Base-by-base conservation (phyloP, 2,888 invertebrate genomes). In the Candidula unifasciata region DNA sequence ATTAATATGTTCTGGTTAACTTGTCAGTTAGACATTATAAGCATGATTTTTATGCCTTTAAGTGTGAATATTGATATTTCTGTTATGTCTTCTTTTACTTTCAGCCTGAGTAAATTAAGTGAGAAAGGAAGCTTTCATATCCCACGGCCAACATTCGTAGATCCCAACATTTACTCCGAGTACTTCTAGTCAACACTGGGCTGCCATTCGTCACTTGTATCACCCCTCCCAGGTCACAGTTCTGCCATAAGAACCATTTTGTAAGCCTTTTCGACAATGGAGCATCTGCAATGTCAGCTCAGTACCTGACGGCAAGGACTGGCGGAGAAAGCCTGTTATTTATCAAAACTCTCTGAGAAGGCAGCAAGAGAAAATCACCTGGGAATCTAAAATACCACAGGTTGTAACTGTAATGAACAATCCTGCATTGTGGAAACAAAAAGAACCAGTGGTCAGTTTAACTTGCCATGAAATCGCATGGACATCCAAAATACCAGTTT, bases 141-240 rank as follows among this genome's bases (percentile, higher is more conserved):
- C 71, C 92, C 92, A 10, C 87, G 92, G 69, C 92, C 92, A 5
- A 89, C 88, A 33, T 91, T 88, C 82, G 91, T 91, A 52, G 91
- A 91, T 86, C 91, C 91, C 60, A 89, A 88, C 76, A 89, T 92
- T 79, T 90, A 89, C 86, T 87, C 89, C 64, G 92, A 91, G 86
- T 92, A 90, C 86, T 92, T 92, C 87, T 92, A 86, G 80, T 80
- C 71, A 71, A 54, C 54, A 54, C 13, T 54, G 30, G 27, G 16
- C 54, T 54, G 74, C 52, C 30, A 74, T 52, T 54, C 30, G 30
- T 74, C 54, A 52, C 52, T 44, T 2, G 27, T 27, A 16, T 74
- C 27, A 74, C 27, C 30, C 74, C 52, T 27, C 30, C 74, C 52
- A 54, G 54, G 16, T 30, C 54, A 30, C 30, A 74, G 54, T 74